These are phyloP conservation scores for Anas platyrhynchos DNA, from an alignment of 2,113 vertebrate genomes.

Conservation along the genomic window DNA sequence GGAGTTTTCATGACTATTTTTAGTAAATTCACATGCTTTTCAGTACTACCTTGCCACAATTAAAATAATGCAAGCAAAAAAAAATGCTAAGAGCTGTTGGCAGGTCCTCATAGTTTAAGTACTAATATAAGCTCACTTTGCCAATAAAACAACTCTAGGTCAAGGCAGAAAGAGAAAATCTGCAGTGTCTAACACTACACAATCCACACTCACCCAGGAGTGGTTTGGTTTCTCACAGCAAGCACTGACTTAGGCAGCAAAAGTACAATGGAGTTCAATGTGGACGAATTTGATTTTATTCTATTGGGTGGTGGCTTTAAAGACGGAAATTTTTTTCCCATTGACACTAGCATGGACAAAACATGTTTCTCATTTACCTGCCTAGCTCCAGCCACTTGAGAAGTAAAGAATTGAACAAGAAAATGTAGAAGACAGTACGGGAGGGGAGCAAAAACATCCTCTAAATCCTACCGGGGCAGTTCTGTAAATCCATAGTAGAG, in stretches of 20 bases:
- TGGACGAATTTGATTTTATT: neutral
- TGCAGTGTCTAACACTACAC: rapidly evolving
- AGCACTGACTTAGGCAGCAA: neutral
- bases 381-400: neutral
- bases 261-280: neutral
- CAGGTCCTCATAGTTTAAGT: neutral
- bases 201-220: neutral
- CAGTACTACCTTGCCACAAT: rapidly evolving
- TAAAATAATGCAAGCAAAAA: neutral
- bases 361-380: neutral
- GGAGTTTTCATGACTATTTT: neutral
- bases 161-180: neutral
- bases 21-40: neutral
- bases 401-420: neutral
- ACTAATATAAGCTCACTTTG: neutral
- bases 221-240: rapidly evolving
- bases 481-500: neutral
- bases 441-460: neutral
- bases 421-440: rapidly evolving
- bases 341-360: rapidly evolving
- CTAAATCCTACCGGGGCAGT: neutral
- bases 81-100: neutral
- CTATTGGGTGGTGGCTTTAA: neutral
- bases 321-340: neutral
- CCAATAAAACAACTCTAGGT: neutral